Conservation (phyloP, 2,888 invertebrate genomes). For the Cantharis flavilabris region DNA sequence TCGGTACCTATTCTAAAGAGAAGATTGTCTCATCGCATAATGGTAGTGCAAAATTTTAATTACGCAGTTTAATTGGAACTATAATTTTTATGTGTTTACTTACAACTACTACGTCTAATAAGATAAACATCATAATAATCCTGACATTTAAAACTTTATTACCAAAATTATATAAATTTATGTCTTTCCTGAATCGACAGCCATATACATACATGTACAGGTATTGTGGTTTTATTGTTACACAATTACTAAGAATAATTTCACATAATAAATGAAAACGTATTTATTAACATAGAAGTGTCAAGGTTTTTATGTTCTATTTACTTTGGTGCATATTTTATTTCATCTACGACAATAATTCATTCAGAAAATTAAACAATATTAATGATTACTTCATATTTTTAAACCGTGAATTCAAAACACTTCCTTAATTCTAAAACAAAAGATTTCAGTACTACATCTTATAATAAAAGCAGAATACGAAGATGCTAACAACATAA, state of each 20-base stretch:
- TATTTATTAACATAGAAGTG: neutral
- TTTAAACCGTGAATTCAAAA: neutral
- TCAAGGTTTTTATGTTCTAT: neutral
- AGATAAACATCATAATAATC: neutral
- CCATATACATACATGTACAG: neutral
- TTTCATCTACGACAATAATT: neutral
- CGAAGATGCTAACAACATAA: neutral
- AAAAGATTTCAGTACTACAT: neutral
- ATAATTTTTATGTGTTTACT: neutral
- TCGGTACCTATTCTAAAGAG: too few species aligned
- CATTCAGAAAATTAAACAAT: neutral
- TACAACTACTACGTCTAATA: neutral
- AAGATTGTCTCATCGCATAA: too few species aligned
- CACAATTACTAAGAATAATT: neutral
- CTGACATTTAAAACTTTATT: neutral
- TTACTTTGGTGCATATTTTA: neutral
- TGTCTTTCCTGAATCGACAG: neutral
- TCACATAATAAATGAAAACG: neutral
- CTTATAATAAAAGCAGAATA: neutral
- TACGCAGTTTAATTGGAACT: neutral
- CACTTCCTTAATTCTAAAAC: neutral
- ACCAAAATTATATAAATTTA: neutral
- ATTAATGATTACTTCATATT: neutral
- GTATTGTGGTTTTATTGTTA: neutral
- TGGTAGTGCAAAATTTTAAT: neutral